Conservation (phyloP, 2,797 vertebrate genomes). For the Pantherophis alleghaniensis region DNA sequence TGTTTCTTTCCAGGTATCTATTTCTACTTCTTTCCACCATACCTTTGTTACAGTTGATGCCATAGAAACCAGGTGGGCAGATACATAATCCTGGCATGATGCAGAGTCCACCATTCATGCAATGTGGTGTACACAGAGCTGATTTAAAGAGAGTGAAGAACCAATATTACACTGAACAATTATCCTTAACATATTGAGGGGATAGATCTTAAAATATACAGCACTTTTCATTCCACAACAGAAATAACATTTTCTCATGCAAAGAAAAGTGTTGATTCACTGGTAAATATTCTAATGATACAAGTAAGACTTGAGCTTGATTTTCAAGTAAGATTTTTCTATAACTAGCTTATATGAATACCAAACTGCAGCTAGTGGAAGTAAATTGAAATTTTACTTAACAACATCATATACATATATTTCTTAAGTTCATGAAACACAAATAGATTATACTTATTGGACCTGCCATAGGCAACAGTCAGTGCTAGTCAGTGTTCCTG, state of each 20-base stretch:
- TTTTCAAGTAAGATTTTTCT: not conserved
- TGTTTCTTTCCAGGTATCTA: not conserved
- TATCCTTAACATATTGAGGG: not conserved
- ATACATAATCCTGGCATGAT: constrained; percentile 86
- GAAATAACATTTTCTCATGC: not conserved
- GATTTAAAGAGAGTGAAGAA: not conserved
- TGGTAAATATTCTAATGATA: not conserved
- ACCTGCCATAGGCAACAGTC: not conserved
- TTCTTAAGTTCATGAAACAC: not conserved
- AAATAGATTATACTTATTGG: not conserved
- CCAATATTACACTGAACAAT: not conserved
- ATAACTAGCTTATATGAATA: not conserved
- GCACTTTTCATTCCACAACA: not conserved
- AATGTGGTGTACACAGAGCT: constrained; percentile 82
- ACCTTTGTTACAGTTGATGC: constrained; percentile 88
- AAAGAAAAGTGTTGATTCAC: not conserved
- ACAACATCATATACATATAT: not conserved
- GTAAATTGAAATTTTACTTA: not conserved
- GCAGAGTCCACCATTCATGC: constrained; percentile 85
- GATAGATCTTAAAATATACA: not conserved
- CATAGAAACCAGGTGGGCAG: constrained; percentile 85
- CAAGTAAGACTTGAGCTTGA: not conserved
- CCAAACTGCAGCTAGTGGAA: not conserved
- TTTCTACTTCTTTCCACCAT: not conserved
- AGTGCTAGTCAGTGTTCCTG: not conserved